These are phyloP conservation scores for Napeogenes inachia DNA, from an alignment of 2,888 invertebrate species.

Conservation along the genomic window DNA sequence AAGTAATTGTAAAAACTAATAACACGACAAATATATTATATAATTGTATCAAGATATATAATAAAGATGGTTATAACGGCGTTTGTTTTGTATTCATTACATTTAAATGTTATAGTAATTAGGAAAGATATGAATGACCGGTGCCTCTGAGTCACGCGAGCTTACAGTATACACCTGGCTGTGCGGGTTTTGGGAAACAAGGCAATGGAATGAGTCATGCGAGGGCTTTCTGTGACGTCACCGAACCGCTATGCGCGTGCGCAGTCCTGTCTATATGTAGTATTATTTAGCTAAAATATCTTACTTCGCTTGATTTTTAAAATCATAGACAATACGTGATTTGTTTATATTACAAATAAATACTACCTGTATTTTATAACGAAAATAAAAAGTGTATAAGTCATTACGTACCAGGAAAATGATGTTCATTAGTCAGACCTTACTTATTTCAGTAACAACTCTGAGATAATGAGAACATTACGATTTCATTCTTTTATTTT, in stretches of 20 bases:
- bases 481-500: too few species aligned
- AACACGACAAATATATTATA: too few species aligned
- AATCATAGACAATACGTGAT: too few species aligned
- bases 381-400: too few species aligned
- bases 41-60: too few species aligned
- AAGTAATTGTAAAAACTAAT: neutral
- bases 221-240: conserved; percentile 50
- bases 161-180: conserved; percentile 14
- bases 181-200: conserved; percentile 15
- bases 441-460: too few species aligned
- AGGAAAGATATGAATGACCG: conserved; percentile 19
- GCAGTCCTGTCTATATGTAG: conserved; percentile 23
- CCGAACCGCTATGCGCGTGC: conserved; percentile 48
- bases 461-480: too few species aligned
- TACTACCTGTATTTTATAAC: too few species aligned
- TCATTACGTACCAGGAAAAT: too few species aligned
- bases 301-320: too few species aligned
- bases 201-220: conserved; percentile 19
- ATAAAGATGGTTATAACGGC: neutral
- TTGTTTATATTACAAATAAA: too few species aligned
- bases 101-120: conserved; percentile 4
- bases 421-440: too few species aligned
- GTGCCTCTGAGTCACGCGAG: conserved; percentile 18
- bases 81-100: neutral
- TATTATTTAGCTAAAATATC: neutral